Percentiles rank a stretch among this genome's conserved stretches.
These are phyloP conservation scores for Eleginops maclovinus DNA, from an alignment of 2,113 vertebrate genomes.

Conservation along the genomic window DNA sequence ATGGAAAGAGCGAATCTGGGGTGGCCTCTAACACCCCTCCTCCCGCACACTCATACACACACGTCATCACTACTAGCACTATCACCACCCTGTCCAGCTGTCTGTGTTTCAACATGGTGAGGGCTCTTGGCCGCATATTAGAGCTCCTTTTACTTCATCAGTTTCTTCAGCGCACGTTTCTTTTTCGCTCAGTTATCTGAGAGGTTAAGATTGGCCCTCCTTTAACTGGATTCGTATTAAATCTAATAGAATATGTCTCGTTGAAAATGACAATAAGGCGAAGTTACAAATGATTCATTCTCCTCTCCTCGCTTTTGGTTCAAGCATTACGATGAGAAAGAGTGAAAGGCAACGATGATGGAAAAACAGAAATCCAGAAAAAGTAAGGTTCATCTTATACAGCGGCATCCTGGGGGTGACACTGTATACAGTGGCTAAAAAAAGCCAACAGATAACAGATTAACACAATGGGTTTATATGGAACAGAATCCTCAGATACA, in stretches of 20 bases:
- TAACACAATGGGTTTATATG: neutral
- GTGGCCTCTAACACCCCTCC: slow-evolving; percentile 51
- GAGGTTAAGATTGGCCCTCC: slow-evolving; percentile 60
- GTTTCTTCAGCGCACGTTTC: slow-evolving; percentile 56
- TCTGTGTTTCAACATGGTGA: slow-evolving; percentile 65
- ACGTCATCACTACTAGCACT: slow-evolving; percentile 17
- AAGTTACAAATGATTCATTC: slow-evolving; percentile 71
- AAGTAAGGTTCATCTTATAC: neutral
- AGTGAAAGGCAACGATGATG: slow-evolving; percentile 13
- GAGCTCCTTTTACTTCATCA: slow-evolving; percentile 69
- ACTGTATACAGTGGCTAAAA: slow-evolving; percentile 13
- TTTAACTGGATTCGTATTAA: slow-evolving; percentile 76
- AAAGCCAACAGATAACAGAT: slow-evolving; percentile 25
- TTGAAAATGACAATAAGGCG: slow-evolving; percentile 67
- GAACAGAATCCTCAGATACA: neutral
- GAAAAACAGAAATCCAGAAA: neutral
- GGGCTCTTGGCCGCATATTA: slow-evolving; percentile 68
- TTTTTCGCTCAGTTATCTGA: slow-evolving; percentile 41
- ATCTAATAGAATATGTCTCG: slow-evolving; percentile 75
- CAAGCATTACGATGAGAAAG: slow-evolving; percentile 18
- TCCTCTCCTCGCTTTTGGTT: neutral
- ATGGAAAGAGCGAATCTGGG: slow-evolving; percentile 68
- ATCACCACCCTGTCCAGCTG: slow-evolving; percentile 55
- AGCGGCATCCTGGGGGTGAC: neutral
- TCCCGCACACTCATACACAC: slow-evolving; percentile 23